Evolutionary conservation across 2,888 invertebrate species (phyloP).

Genomic region (Lasioglossum villosulum): DNA sequence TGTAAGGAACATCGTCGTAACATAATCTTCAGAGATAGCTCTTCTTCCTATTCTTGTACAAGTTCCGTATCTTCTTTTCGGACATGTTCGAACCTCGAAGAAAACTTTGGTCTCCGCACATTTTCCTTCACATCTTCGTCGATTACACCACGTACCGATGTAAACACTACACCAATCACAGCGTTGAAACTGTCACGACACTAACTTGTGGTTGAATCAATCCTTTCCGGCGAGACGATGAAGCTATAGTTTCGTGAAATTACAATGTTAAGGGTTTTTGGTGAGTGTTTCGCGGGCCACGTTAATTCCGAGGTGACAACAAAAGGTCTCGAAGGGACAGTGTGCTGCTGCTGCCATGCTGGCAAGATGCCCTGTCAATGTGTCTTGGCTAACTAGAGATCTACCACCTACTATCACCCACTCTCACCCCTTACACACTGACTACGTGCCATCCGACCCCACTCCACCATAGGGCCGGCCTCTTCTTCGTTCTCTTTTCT

Average conservation of each 20-base stretch:
- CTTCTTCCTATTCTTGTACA: slow-evolving; percentile 52
- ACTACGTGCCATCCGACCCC: slow-evolving; percentile 75
- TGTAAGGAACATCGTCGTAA: background rate
- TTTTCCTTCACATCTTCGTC: slow-evolving; percentile 55
- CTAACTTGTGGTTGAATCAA: background rate
- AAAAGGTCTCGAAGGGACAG: slow-evolving; percentile 39
- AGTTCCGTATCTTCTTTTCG: slow-evolving; percentile 31
- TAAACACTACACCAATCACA: slow-evolving; percentile 32
- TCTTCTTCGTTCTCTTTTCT: slow-evolving; percentile 68
- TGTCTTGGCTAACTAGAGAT: slow-evolving; percentile 80
- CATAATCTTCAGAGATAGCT: background rate
- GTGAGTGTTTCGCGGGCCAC: background rate
- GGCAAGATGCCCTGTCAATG: slow-evolving; percentile 79
- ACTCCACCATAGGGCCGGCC: slow-evolving; percentile 65
- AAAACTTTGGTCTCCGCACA: background rate
- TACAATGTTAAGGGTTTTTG: background rate
- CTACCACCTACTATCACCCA: slow-evolving; percentile 78
- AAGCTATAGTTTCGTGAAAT: background rate
- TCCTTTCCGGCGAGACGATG: background rate
- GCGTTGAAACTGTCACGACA: background rate
- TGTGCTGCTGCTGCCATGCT: slow-evolving; percentile 74
- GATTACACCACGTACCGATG: background rate
- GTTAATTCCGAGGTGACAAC: background rate
- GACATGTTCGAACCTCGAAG: slow-evolving; percentile 15
- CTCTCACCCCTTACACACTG: slow-evolving; percentile 77